Percentiles rank a stretch among this genome's conserved stretches.
These are phyloP conservation scores for Myiozetetes cayanensis DNA, from an alignment of 2,113 vertebrate species.

Conservation along the genomic window DNA sequence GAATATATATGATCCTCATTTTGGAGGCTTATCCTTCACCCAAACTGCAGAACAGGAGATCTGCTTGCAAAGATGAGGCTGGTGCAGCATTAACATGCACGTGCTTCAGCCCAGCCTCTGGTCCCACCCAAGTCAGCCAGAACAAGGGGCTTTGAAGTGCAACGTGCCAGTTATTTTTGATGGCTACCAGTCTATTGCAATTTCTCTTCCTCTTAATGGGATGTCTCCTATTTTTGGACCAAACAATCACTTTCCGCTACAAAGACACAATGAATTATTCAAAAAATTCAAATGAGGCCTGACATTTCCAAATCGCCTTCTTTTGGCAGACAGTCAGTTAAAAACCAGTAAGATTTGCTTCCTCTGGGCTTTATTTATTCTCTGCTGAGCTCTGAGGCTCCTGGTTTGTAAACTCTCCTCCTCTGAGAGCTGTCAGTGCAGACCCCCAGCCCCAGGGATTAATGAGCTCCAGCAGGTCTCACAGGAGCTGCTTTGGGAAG, in stretches of 20 bases:
- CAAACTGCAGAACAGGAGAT: neutral
- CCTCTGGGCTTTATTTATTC: neutral
- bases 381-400: neutral
- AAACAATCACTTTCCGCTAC: slow-evolving; percentile 31
- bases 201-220: slow-evolving; percentile 44
- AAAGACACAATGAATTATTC: slow-evolving; percentile 53
- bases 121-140: neutral
- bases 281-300: slow-evolving; percentile 47
- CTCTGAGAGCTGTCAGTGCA: neutral
- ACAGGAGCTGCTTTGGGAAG: neutral
- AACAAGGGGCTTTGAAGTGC: slow-evolving; percentile 27
- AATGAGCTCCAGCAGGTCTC: neutral
- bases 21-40: neutral
- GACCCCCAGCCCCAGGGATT: neutral
- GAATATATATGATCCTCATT: neutral
- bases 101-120: neutral
- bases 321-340: slow-evolving; percentile 32
- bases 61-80: neutral
- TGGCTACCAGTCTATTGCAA: slow-evolving; percentile 26
- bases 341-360: slow-evolving; percentile 4
- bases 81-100: slow-evolving; percentile 12
- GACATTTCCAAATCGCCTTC: slow-evolving; percentile 35
- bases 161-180: slow-evolving; percentile 15
- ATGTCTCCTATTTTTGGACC: slow-evolving; percentile 52
- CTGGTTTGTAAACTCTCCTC: neutral